These are phyloP conservation scores for Dermochelys coriacea DNA, from an alignment of 2,797 vertebrate genomes.

Conservation along the genomic window DNA sequence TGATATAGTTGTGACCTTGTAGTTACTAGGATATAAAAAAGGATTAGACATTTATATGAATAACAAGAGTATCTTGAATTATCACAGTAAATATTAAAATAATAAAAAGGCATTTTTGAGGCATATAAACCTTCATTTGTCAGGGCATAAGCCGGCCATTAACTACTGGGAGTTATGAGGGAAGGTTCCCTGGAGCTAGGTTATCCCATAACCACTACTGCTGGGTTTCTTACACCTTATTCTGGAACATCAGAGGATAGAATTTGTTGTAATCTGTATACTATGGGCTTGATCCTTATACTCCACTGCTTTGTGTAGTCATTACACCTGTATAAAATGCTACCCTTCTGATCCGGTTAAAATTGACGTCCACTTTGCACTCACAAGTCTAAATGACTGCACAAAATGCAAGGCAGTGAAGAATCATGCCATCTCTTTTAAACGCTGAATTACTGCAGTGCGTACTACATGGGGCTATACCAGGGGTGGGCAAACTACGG, in stretches of 20 bases:
- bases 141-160: not conserved
- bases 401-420: not conserved
- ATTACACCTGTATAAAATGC: not conserved
- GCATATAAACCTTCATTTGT: not conserved
- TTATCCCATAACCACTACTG: not conserved
- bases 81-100: not conserved
- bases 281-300: not conserved
- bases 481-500: too few species aligned
- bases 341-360: not conserved
- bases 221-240: not conserved
- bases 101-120: not conserved
- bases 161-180: not conserved
- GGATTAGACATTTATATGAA: not conserved
- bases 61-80: not conserved
- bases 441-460: not conserved
- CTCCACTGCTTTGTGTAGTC: not conserved
- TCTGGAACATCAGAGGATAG: not conserved
- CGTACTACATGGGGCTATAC: not conserved
- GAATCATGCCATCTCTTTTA: not conserved
- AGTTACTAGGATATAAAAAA: not conserved
- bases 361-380: not conserved
- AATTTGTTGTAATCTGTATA: fast-evolving
- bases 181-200: not conserved
- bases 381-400: not conserved
- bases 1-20: not conserved